Evolutionary conservation across 1,140 invertebrate genomes (phyloP), one percentile per base, ranked within the genome.

Genomic region (Ostrea denselamellosa): DNA sequence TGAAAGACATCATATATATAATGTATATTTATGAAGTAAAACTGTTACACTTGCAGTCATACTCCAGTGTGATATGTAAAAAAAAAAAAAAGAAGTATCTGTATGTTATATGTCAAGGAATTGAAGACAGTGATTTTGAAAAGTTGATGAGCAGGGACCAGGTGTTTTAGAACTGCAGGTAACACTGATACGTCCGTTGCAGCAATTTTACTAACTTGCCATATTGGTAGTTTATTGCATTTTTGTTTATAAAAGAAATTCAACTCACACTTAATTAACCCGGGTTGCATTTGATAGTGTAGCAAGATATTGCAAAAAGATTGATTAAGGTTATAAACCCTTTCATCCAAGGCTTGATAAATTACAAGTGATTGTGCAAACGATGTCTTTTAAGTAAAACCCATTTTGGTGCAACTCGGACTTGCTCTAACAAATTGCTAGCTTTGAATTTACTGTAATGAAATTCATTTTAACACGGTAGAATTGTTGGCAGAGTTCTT

Each of bases 1-100:
- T 77, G 68, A 25, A 77, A 62, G 56, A 77, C 14, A 77, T 77
- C 14, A 34, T 77, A 25, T 77, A 34, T 44, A 77, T 25, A 14
- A 28, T 28, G 28, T 77, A 22, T 71, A 77, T 77, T 77, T 77
- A 77, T 77, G 68, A 77, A 77, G n/a, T 77, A 77, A 77, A 77
- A 77, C 34, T 77, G 68, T 77, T 77, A 77, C n/a, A 68, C 68
- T 28, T 77, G 25, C 68, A 77, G 22, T 22, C 68, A 77, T 77
- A 77, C 68, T 77, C 68, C 68, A 77, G 68, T 77, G 28, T 77
- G 68, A 34, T 25, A 77, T 77, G 22, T 77, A 28, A 25, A 34
- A 71, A 25, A 28, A 68, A 12, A n/a, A n/a, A n/a, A n/a, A n/a
- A 44, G 1, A 44, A 44, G 28, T 28, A 77, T 77, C 25, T 77